Evolutionary conservation across 1,140 invertebrate species (phyloP).

Genomic region (Orchesella cincta): DNA sequence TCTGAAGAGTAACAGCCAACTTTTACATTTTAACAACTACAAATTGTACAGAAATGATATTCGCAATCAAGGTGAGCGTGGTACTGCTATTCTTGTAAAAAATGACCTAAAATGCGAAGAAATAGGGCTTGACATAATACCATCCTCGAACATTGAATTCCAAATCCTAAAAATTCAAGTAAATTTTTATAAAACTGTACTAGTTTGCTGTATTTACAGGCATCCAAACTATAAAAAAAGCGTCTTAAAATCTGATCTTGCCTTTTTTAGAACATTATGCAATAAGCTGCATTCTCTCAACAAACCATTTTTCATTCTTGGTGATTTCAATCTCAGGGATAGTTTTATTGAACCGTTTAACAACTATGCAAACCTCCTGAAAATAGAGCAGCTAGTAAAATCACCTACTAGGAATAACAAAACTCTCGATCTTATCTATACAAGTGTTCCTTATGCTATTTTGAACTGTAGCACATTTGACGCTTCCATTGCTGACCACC

Average conservation of each 20-base stretch:
- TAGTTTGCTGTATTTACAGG: slow-evolving; percentile 6
- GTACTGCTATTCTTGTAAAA: slow-evolving; percentile 5
- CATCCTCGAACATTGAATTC: background rate
- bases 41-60: background rate
- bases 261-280: background rate
- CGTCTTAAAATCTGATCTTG: background rate
- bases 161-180: background rate
- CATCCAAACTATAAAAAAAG: slow-evolving; percentile 14
- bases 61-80: background rate
- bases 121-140: background rate
- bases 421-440: background rate
- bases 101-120: background rate
- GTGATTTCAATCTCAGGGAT: background rate
- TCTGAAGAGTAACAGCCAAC: background rate
- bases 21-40: background rate
- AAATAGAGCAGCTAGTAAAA: background rate
- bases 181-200: background rate
- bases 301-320: background rate
- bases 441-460: no score
- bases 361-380: background rate
- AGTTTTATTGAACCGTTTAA: background rate
- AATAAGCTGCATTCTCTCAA: background rate
- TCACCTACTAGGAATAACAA: background rate
- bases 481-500: no score
- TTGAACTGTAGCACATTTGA: no score